phyloP scores from a whole-genome alignment of 2,797 vertebrate species.

The Cottoperca gobio region DNA sequence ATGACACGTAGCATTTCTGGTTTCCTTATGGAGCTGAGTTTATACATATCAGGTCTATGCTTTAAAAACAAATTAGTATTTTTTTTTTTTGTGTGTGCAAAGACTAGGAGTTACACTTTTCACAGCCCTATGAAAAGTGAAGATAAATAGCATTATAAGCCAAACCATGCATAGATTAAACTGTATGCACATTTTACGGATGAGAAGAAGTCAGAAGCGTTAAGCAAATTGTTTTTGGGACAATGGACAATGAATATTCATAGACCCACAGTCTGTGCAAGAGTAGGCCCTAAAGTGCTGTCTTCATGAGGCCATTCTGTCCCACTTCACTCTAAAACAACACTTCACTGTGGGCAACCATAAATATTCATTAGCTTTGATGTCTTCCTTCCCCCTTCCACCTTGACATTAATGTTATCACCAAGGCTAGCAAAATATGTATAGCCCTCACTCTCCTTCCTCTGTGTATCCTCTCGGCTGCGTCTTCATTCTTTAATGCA shows the following conservation, averaged over 20 bases:
- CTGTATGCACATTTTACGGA: slow-evolving; percentile 60
- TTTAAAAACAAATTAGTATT: not conserved
- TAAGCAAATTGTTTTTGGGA: slow-evolving; percentile 81
- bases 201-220: slow-evolving; percentile 70
- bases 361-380: slow-evolving; percentile 82
- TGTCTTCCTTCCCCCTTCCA: slow-evolving; percentile 75
- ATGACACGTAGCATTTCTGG: not conserved
- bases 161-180: slow-evolving; percentile 62
- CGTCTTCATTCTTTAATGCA: slow-evolving; percentile 57
- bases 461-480: slow-evolving; percentile 33
- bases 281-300: slow-evolving; percentile 80
- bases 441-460: slow-evolving; percentile 49
- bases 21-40: not conserved
- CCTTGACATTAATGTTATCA: slow-evolving; percentile 81
- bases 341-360: slow-evolving; percentile 77
- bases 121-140: slow-evolving; percentile 21
- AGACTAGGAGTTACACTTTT: slow-evolving; percentile 5
- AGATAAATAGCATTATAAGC: slow-evolving; percentile 27
- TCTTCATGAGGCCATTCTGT: slow-evolving; percentile 79
- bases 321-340: slow-evolving; percentile 79
- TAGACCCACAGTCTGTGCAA: slow-evolving; percentile 67
- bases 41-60: not conserved
- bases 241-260: slow-evolving; percentile 84
- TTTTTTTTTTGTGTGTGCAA: not conserved
- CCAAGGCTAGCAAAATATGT: slow-evolving; percentile 73